Base-by-base conservation (phyloP, 2,113 vertebrate species). In the Phrynosoma platyrhinos region DNA sequence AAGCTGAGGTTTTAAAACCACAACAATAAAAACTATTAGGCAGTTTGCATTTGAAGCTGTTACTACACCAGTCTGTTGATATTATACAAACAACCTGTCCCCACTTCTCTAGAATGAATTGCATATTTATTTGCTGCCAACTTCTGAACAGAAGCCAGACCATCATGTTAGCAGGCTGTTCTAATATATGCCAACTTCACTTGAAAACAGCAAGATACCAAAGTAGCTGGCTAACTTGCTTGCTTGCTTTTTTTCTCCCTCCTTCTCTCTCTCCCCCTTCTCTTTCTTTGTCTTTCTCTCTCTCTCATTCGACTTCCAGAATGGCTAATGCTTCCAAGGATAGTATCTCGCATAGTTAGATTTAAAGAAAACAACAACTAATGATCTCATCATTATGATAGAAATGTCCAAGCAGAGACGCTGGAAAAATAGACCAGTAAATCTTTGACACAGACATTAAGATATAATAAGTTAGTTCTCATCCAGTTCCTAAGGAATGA, bases 101-200 rank as follows among this genome's bases (percentile, higher is more conserved):
- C 27, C 18, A 21, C 12, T 30, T 47, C 23, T 36, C 2, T 72
- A 88, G 68, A 53, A 82, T 87, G 20, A 5, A 86, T 87, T 84
- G 87, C 79, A 0, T 80, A 86, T 82, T 25, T 87, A 62, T 72
- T 90, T 25, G 75, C 64, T 62, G 47, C 27, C 1, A 89, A 83
- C 52, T 92, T 91, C 86, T 76, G 32, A n/a, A 42, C 25, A 93
- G 89, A 47, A 86, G 21, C 18, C 27, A 90, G 84, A 85, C 87
- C 82, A 92, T 47, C 27, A 75, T 78, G n/a, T 0, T 1, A 0
- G 14, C 66, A 87, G 21, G 23, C 42, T 88, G 32, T 36, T 52
- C 77, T 58, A 78, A 14, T 2, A 0, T 27, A 42, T 20, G 20
- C 32, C 12, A 74, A 42, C 58, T 75, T n/a, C 30, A 77, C 76